Conservation (phyloP, 2,888 invertebrate genomes). For the Cerastis leucographa region DNA sequence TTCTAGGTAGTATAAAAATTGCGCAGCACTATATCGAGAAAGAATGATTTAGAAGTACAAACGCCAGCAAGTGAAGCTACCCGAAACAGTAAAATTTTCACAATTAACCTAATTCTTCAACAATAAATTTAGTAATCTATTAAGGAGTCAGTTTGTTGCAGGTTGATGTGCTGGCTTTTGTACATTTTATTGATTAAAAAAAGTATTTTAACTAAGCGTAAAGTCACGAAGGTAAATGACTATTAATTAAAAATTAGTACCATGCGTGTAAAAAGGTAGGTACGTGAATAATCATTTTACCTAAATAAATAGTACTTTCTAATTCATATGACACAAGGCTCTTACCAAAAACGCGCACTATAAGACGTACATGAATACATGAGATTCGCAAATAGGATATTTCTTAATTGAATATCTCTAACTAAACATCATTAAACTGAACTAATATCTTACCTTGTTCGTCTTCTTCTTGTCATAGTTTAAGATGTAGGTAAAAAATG, state of each 20-base stretch:
- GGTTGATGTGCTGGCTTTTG: too few relatives aligned
- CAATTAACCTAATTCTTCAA: too few relatives aligned
- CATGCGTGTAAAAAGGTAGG: slow-evolving; percentile 5
- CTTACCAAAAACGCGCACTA: not conserved
- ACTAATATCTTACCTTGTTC: not conserved
- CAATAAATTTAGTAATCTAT: too few relatives aligned
- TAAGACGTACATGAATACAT: not conserved
- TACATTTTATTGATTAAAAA: not conserved
- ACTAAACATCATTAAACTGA: not conserved
- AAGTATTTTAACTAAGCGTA: slow-evolving; percentile 6
- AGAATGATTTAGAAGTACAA: not conserved
- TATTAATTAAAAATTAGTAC: slow-evolving; percentile 18
- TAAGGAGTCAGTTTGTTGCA: too few relatives aligned
- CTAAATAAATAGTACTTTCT: slow-evolving; percentile 14
- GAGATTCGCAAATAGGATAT: not conserved
- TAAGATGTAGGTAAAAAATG: not conserved
- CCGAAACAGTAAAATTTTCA: too few relatives aligned
- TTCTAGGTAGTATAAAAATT: not conserved
- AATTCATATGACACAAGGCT: not conserved
- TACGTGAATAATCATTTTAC: not conserved
- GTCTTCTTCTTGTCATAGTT: not conserved
- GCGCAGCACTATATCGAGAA: not conserved
- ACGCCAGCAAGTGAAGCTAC: too few relatives aligned
- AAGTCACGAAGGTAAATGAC: slow-evolving; percentile 1
- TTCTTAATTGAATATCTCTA: not conserved